Evolutionary conservation across 2,797 vertebrate species (phyloP).

Genomic region (Balearica regulorum): DNA sequence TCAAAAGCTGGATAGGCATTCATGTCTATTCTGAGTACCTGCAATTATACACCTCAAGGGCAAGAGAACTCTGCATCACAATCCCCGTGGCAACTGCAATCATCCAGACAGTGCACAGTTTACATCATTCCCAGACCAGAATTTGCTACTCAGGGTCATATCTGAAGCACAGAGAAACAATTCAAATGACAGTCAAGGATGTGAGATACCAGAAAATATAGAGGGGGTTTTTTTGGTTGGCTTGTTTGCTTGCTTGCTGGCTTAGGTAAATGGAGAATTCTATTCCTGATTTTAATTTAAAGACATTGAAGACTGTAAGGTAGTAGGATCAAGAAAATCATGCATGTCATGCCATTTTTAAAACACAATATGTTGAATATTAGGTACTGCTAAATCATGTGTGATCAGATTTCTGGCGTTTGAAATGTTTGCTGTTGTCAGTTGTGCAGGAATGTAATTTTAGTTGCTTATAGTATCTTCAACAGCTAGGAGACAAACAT

Average conservation of each 20-base stretch:
- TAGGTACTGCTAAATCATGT: neutral
- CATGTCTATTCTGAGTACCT: constrained; percentile 17
- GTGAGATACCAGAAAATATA: neutral
- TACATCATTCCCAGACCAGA: neutral
- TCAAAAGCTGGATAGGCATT: neutral
- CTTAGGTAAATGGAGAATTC: neutral
- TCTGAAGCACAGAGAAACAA: neutral
- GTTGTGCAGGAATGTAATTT: neutral
- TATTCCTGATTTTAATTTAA: neutral
- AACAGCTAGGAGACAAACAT: neutral
- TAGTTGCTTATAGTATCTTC: neutral
- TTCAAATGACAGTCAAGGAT: neutral
- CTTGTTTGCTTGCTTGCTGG: neutral
- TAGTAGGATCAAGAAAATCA: neutral
- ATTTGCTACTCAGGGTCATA: neutral
- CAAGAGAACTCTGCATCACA: neutral
- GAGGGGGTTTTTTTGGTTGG: fast-evolving
- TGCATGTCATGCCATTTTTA: neutral
- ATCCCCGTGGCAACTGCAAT: constrained; percentile 8
- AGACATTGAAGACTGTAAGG: neutral
- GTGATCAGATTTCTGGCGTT: neutral
- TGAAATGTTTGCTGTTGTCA: neutral
- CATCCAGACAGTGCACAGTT: neutral
- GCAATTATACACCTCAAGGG: constrained; percentile 1
- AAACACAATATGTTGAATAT: neutral